Conservation (phyloP, 2,113 vertebrate species). For the Aldabrachelys gigantea region DNA sequence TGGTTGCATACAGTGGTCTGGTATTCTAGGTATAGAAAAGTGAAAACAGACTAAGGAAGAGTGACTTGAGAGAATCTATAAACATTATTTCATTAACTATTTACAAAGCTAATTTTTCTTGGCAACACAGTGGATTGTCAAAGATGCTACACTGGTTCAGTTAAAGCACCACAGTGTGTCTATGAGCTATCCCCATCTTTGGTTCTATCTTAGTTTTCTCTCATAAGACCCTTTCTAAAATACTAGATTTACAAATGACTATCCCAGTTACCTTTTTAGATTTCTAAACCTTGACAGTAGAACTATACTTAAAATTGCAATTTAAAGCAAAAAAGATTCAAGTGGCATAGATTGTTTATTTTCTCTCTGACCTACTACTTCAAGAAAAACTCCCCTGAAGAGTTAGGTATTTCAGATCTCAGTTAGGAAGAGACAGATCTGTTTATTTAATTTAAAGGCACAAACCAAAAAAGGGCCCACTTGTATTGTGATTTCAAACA, state of each 20-base stretch:
- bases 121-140: slow-evolving; percentile 1
- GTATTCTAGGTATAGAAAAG: not conserved
- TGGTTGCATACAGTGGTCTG: not conserved
- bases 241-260: slow-evolving; percentile 3
- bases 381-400: not conserved
- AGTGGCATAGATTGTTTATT: not conserved
- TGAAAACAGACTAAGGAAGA: not conserved
- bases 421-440: not conserved
- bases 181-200: slow-evolving; percentile 19
- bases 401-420: slow-evolving; percentile 8
- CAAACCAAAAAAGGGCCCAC: not conserved
- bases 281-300: not conserved
- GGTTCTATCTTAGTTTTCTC: slow-evolving; percentile 10
- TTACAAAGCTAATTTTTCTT: slow-evolving; percentile 25
- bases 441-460: not conserved
- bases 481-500: slow-evolving; percentile 3
- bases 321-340: not conserved
- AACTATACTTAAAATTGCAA: not conserved
- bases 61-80: not conserved
- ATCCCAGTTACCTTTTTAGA: slow-evolving; percentile 7
- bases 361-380: slow-evolving; percentile 2
- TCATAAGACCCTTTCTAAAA: not conserved
- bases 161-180: not conserved
- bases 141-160: not conserved
- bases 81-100: slow-evolving; percentile 34